Evolutionary conservation across 2,888 invertebrate genomes (phyloP), one percentile per base, ranked within the genome.

Genomic region (Stegophylla sp.): DNA sequence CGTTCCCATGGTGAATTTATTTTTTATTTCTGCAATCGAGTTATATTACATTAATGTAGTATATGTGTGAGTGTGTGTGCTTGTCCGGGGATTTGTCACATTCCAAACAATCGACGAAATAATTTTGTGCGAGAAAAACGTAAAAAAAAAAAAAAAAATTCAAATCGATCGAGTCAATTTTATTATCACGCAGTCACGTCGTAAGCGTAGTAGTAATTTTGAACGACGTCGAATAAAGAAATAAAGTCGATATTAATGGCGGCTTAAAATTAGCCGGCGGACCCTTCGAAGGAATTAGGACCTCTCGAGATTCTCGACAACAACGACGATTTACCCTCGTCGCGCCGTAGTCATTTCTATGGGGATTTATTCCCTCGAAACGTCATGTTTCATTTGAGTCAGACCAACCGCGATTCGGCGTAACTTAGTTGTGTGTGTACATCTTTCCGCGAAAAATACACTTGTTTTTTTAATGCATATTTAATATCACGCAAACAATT

Each of bases 301-400:
- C n/a, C n/a, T 53, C 64, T 66, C 34, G 23, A 66, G 64, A 66
- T 75, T 53, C 66, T 66, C 64, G 53, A 63, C 34, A 53, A 13
- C 64, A 23, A 63, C 34, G 43, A 13, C 64, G 17, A 23, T 53
- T 66, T 53, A 17, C 23, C 74, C 28, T 48, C 48, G 20, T 28
- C 10, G 59, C 28, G 20, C 20, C 10, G 59, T 20, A 13, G 20
- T 48, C 15, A 20, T 34, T 26, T 26, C 61, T 61, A 51, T n/a
- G 17, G 64, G 75, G 64, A 53, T 75, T 74, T 63, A 64, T 63
- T 63, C 75, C 34, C 63, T 41, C 64, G 13, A 75, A 75, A 53
- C 53, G 75, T 75, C 75, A 43, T 43, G 75, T 64, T 75, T 53
- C 26, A 66, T 75, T 53, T 41, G 41, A 64, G 34, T 63, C 51